Base-by-base conservation (phyloP, 2,113 vertebrate genomes). In the Nestor notabilis region DNA sequence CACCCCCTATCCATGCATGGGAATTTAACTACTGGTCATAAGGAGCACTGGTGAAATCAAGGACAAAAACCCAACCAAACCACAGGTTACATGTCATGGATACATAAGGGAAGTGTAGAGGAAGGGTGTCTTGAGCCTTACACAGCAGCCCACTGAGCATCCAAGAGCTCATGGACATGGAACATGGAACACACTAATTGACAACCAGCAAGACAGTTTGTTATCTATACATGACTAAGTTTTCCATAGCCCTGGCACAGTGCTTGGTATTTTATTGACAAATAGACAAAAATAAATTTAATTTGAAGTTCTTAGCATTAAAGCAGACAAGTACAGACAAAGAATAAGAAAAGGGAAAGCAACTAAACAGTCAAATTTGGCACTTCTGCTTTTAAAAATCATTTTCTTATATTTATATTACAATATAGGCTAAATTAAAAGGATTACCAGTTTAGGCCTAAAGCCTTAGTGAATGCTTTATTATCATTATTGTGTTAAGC, bases 361-460 rank as follows among this genome's bases (percentile, higher is more conserved):
- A 92, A 89, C 8, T 5, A 4, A 87, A 75, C 33, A 78, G 85
- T 70, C 78, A 82, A 69, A 72, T 70, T 24, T 18, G 43, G 46
- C 61, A 84, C 43, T 28, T 39, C 24, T 69, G n/a, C 41, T 88
- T 91, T 89, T 27, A 66, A 66, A 87, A 78, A 93, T 24, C 56
- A 55, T 20, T 82, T 85, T 81, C 70, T 85, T 68, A 8, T 33
- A 70, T 52, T 92, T 83, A 68, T 87, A 65, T 84, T 87, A 72
- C 52, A 80, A 83, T 69, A 83, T 56, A 7, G 29, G 37, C 13
- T 65, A 82, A 93, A 95, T 85, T 37, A 83, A 89, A 95, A 76
- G 65, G 18, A 87, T 72, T 68, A 83, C 41, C 41, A 79, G 15
- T 72, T 90, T 47, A 95, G 23, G 78, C 61, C 81, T 90, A 82